These are phyloP conservation scores for Hymenopus coronatus DNA, from an alignment of 2,888 invertebrate genomes.

Conservation along the genomic window DNA sequence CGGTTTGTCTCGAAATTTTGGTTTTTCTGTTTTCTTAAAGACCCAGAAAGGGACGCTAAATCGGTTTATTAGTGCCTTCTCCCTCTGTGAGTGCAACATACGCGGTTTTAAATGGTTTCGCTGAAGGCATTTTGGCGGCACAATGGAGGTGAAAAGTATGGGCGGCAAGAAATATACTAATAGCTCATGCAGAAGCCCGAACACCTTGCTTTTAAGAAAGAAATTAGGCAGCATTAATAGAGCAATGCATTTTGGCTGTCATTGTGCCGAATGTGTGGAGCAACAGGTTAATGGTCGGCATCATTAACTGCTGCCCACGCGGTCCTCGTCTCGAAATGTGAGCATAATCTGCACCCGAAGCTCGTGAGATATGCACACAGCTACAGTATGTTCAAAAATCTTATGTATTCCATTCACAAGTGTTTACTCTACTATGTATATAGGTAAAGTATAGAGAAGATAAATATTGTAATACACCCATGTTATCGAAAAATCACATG, in stretches of 20 bases:
- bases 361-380: neutral
- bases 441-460: no score
- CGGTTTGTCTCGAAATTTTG: no score
- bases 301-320: neutral
- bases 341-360: neutral
- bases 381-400: neutral
- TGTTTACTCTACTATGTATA: no score
- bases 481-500: no score
- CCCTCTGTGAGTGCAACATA: neutral
- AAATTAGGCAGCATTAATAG: neutral
- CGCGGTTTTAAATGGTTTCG: neutral
- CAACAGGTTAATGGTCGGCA: neutral
- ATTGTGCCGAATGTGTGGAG: neutral
- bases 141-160: neutral
- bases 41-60: no score
- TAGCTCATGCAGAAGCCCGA: neutral
- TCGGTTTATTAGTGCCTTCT: neutral
- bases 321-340: neutral
- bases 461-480: no score
- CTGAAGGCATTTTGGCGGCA: neutral
- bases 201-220: neutral
- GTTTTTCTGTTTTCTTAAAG: no score
- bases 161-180: no score
- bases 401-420: no score
- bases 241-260: neutral